These are phyloP conservation scores for Macrostomum lignano DNA, from an alignment of 1,140 invertebrate genomes.

Conservation along the genomic window DNA sequence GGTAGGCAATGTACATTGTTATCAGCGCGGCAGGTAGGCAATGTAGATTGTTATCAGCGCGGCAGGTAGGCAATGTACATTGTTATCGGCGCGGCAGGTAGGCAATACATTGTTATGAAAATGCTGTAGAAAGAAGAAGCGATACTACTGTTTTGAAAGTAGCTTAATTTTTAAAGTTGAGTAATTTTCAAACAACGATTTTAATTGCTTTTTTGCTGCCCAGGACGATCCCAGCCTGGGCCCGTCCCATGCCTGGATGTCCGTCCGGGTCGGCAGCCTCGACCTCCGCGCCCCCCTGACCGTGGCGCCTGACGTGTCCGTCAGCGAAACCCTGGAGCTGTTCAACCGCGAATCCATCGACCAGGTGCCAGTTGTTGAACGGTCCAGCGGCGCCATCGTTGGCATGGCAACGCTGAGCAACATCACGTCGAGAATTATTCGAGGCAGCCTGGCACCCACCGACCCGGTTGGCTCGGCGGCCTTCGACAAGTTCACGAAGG, in stretches of 20 bases:
- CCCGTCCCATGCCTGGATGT: not conserved
- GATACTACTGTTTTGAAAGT: too few relatives aligned
- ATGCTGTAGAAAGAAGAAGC: too few relatives aligned
- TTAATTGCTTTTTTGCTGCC: not conserved
- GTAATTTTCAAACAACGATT: too few relatives aligned
- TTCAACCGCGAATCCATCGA: constrained; percentile 38
- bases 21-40: too few relatives aligned
- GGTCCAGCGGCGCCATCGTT: constrained; percentile 31
- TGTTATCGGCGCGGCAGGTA: too few relatives aligned
- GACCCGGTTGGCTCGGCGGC: constrained; percentile 39
- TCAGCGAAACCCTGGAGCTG: constrained; percentile 37
- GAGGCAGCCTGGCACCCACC: constrained; percentile 33
- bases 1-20: too few relatives aligned
- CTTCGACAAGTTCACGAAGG: constrained; percentile 43
- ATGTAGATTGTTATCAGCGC: too few relatives aligned
- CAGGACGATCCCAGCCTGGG: not conserved
- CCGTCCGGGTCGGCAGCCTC: constrained; percentile 30
- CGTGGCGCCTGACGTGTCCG: constrained; percentile 33
- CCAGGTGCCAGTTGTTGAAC: constrained; percentile 41
- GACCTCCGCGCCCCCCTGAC: constrained; percentile 33
- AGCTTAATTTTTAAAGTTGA: too few relatives aligned
- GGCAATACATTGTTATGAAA: too few relatives aligned
- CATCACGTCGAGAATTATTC: constrained; percentile 40
- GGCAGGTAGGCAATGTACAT: too few relatives aligned
- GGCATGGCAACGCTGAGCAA: constrained; percentile 45